Conservation (phyloP, 2,888 invertebrate species). For the Agapostemon virescens region DNA sequence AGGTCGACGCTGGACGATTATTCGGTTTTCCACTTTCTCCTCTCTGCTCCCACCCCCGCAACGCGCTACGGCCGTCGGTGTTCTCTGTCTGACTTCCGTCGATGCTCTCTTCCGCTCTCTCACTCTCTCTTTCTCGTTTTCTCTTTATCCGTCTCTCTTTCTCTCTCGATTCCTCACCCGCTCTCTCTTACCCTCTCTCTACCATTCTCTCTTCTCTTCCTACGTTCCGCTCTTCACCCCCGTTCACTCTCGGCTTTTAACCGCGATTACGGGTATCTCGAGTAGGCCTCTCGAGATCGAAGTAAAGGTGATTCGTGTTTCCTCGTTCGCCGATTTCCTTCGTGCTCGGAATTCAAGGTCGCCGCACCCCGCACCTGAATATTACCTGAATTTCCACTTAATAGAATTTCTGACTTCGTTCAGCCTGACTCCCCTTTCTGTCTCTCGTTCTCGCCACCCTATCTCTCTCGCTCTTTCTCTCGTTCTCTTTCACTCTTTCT, state of each 20-base stretch:
- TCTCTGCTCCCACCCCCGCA: conserved; percentile 53
- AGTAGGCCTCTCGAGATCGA: conserved; percentile 59
- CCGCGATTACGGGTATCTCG: conserved; percentile 62
- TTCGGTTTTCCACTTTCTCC: conserved; percentile 75
- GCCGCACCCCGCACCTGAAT: conserved; percentile 12
- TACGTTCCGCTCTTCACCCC: conserved; percentile 18
- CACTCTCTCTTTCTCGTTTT: conserved; percentile 13
- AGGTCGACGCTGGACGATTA: conserved; percentile 73
- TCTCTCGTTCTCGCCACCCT: background rate
- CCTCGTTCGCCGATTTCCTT: conserved; percentile 46
- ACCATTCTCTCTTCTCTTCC: conserved; percentile 28
- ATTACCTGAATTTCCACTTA: conserved; percentile 50
- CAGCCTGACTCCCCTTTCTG: background rate
- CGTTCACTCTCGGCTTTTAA: conserved; percentile 63
- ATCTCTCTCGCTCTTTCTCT: too few relatives aligned
- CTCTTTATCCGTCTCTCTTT: conserved; percentile 16
- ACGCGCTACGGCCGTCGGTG: background rate
- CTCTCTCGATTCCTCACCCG: conserved; percentile 17
- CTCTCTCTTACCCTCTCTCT: conserved; percentile 27
- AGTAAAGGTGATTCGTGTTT: conserved; percentile 58
- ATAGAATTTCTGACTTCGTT: conserved; percentile 45
- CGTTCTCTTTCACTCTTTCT: too few relatives aligned
- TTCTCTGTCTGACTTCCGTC: conserved; percentile 4
- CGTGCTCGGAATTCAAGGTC: conserved; percentile 48
- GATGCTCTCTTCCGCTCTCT: conserved; percentile 15